Evolutionary conservation across 2,888 invertebrate species (phyloP), one percentile per base, ranked within the genome.

Genomic region (Amblyjoppa proteus): DNA sequence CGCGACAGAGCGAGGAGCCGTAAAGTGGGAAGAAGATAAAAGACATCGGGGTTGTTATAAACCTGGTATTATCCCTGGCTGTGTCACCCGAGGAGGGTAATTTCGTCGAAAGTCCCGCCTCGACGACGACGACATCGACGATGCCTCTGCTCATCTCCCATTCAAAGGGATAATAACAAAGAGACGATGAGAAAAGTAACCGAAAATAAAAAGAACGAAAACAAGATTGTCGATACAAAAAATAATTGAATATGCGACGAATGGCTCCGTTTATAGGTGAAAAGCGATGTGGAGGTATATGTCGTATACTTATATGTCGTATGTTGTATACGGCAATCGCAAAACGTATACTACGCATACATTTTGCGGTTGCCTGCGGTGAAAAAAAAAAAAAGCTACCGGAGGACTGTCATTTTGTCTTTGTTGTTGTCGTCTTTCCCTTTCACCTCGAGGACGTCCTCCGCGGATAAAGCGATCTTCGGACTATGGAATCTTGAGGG

Each of bases 71-170:
- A 87, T 83, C 77, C 61, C 56, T 90, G 89, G 89, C 89, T 89
- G 91, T 93, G 93, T 93, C 93, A 93, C 92, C 93, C 91, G 89
- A 88, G 91, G 91, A 90, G 88, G 90, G 91, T 90, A 93, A 93
- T 93, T 93, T 93, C 85, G 89, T 90, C 88, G 89, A 91, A 93
- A 91, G 90, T 91, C 87, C 20, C 78, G 88, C 88, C 87, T 75
- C 51, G 61, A 68, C 31, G 73, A 69, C 56, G 38, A 69, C 56
- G 38, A 78, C 34, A 71, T 61, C 61, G 45, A 69, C 70, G 77
- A 81, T 38, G 34, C 70, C 70, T 73, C 68, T 38, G 11, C 51
- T 28, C 34, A 41, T 69, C 70, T 51, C 38, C 28, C 20, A 38
- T 13, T 11, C 38, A 78, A 76, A 80, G 77, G n/a, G 53, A 82